Conservation (phyloP, 2,797 vertebrate species). For the Sitta carolinensis region DNA sequence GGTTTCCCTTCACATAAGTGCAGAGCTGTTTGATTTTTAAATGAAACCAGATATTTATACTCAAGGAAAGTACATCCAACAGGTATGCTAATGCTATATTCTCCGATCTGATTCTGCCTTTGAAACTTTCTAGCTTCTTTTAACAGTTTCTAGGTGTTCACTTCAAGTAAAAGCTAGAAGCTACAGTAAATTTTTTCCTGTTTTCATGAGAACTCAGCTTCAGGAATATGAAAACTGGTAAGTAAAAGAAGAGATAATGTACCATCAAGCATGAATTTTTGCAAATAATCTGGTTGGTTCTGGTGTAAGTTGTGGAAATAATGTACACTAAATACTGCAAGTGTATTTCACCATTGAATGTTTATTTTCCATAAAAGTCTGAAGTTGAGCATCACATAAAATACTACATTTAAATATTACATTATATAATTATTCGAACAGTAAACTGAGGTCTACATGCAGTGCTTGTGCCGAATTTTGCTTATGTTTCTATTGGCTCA, state of each 20-base stretch:
- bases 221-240: not conserved
- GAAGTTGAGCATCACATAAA: not conserved
- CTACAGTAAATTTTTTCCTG: not conserved
- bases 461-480: not conserved
- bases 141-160: not conserved
- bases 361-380: not conserved
- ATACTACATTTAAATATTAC: not conserved
- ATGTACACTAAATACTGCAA: not conserved
- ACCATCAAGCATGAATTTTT: not conserved
- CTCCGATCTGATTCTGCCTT: not conserved
- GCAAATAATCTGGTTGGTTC: not conserved
- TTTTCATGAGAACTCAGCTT: not conserved
- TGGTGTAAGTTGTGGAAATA: not conserved
- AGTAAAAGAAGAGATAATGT: not conserved
- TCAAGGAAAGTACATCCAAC: not conserved
- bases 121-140: not conserved
- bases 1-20: accelerated
- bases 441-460: not conserved
- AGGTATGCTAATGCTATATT: not conserved
- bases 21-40: not conserved
- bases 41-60: not conserved
- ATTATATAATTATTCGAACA: not conserved
- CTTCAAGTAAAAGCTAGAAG: not conserved
- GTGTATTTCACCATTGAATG: not conserved
- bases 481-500: not conserved